These are phyloP conservation scores for Chironomus striatipennis DNA, from an alignment of 1,140 invertebrate genomes.

Conservation along the genomic window DNA sequence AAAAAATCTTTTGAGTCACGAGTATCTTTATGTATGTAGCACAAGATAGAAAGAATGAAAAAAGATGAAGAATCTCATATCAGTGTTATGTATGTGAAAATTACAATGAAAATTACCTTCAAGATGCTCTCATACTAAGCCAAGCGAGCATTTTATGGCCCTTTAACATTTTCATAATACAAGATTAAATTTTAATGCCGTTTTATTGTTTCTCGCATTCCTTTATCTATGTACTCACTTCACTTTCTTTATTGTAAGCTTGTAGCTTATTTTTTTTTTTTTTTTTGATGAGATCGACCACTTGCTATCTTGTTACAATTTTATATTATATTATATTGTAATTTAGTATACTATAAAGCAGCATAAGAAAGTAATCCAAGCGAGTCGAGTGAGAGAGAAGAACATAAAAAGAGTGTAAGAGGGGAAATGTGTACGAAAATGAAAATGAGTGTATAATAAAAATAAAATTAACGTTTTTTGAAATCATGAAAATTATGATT, in stretches of 20 bases:
- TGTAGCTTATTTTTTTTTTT: not conserved
- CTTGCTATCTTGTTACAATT: not conserved
- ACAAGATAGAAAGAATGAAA: not conserved
- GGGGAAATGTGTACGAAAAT: no score
- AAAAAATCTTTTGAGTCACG: not conserved
- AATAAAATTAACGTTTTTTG: conserved; percentile 1
- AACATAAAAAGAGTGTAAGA: not conserved
- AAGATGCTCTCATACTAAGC: not conserved
- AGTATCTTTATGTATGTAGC: not conserved
- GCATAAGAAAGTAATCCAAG: not conserved
- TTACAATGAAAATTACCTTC: conserved; percentile 15
- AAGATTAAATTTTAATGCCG: conserved; percentile 23
- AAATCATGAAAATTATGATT: not conserved
- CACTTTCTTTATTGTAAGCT: not conserved
- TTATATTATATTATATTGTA: not conserved
- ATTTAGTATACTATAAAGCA: not conserved
- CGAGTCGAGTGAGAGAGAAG: not conserved
- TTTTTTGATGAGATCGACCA: conserved; percentile 9
- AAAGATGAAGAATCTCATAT: not conserved
- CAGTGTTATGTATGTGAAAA: conserved; percentile 21
- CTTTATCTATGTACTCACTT: conserved; percentile 1
- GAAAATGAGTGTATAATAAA: not conserved
- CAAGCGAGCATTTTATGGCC: not conserved
- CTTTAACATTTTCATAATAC: conserved; percentile 23
- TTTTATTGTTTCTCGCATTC: conserved; percentile 20